phyloP scores from a whole-genome alignment of 2,113 vertebrate species.

The Strix uralensis region DNA sequence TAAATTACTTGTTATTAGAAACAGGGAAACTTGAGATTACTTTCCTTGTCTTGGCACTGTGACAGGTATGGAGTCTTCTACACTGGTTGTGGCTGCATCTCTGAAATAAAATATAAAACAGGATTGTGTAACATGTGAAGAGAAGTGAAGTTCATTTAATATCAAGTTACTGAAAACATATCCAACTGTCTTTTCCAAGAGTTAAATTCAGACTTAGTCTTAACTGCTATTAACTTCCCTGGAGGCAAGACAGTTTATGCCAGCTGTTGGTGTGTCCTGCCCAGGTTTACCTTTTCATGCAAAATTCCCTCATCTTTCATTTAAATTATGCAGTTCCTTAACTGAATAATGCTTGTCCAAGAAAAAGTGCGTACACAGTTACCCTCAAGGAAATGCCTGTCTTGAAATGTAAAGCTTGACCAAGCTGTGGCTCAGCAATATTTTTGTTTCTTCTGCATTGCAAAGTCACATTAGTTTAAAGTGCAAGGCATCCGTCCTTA shows the following conservation, averaged over 20 bases:
- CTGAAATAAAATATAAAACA: background rate
- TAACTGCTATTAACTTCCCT: background rate
- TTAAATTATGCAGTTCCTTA: background rate
- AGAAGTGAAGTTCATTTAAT: background rate
- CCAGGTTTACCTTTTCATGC: background rate
- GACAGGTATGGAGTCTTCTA: background rate
- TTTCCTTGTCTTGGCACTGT: background rate
- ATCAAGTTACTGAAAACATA: background rate
- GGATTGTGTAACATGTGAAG: background rate
- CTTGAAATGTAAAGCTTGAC: background rate
- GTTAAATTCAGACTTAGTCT: background rate
- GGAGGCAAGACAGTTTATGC: no score
- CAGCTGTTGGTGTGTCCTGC: background rate
- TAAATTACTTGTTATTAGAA: background rate
- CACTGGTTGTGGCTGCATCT: background rate
- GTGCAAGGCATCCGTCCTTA: background rate
- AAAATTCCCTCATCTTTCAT: background rate
- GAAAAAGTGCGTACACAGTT: rapidly evolving
- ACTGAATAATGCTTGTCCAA: background rate
- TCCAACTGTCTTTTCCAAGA: background rate
- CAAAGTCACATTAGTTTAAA: background rate
- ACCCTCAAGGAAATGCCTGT: background rate
- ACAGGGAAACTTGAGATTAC: background rate
- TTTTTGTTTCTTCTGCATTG: background rate
- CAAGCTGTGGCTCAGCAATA: background rate